phyloP scores from a whole-genome alignment of 2,888 invertebrate species.

The Tinea trinotella region DNA sequence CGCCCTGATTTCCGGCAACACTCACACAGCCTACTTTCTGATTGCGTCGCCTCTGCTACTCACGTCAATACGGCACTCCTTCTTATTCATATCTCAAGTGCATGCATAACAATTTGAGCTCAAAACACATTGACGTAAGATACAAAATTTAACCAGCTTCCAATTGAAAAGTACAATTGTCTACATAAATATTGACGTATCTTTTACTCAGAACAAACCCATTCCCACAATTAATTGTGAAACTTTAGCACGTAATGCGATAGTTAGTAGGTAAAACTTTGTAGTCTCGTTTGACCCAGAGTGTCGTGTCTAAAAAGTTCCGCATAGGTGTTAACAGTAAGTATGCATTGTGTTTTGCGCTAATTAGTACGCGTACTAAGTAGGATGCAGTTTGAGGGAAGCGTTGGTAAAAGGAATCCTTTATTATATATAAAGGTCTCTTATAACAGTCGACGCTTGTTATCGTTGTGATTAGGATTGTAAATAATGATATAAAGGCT shows the following conservation, averaged over 20 bases:
- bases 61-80: background rate
- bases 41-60: constrained; percentile 4
- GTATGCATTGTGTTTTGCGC: constrained; percentile 3
- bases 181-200: background rate
- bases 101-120: background rate
- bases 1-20: constrained; percentile 18
- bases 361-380: constrained; percentile 1
- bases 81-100: background rate
- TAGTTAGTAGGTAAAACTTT: constrained; percentile 3
- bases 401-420: background rate
- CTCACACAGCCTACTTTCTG: constrained; percentile 17
- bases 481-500: constrained; percentile 4
- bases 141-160: background rate
- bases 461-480: constrained; percentile 1
- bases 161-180: background rate
- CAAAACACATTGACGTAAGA: background rate
- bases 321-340: background rate
- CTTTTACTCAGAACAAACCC: background rate
- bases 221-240: constrained; percentile 11
- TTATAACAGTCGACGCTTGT: background rate
- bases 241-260: constrained; percentile 12
- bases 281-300: constrained; percentile 3
- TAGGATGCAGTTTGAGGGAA: background rate
- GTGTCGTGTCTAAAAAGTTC: constrained; percentile 3
- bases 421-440: too few species aligned